phyloP scores from a whole-genome alignment of 2,797 vertebrate genomes.

The Parotocinclus haroldoi region DNA sequence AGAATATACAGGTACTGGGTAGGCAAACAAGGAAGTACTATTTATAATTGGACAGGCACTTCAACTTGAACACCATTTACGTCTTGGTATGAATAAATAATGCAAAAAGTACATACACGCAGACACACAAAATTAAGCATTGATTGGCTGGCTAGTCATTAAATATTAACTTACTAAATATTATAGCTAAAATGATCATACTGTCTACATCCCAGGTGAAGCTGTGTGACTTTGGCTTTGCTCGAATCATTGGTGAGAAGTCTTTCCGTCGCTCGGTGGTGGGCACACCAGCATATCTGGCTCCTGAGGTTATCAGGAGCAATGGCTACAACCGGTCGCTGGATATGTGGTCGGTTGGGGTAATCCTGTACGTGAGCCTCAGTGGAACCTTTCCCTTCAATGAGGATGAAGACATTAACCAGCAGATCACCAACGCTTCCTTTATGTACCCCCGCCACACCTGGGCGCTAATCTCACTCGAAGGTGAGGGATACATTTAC shows the following conservation, averaged over 20 bases:
- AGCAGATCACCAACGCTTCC: slow-evolving; percentile 75
- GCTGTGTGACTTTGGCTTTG: slow-evolving; percentile 77
- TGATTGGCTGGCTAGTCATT: too few relatives aligned
- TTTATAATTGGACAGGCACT: too few relatives aligned
- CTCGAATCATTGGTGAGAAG: slow-evolving; percentile 78
- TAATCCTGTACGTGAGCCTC: slow-evolving; percentile 74
- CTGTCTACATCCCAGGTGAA: slow-evolving; percentile 60
- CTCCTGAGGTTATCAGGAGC: slow-evolving; percentile 73
- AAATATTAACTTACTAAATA: too few relatives aligned
- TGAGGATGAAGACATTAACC: slow-evolving; percentile 74
- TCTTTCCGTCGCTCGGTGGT: slow-evolving; percentile 74
- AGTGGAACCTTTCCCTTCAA: slow-evolving; percentile 78
- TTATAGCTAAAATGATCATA: too few relatives aligned
- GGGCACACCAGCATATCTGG: slow-evolving; percentile 76
- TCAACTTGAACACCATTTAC: too few relatives aligned
- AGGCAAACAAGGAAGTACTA: too few relatives aligned
- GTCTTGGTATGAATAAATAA: too few relatives aligned
- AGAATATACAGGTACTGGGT: too few relatives aligned
- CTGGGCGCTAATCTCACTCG: slow-evolving; percentile 66
- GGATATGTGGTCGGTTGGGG: slow-evolving; percentile 78
- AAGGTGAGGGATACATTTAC: slow-evolving; percentile 29
- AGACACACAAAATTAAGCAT: too few relatives aligned
- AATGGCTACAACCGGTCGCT: slow-evolving; percentile 75
- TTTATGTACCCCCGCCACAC: slow-evolving; percentile 74
- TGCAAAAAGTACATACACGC: too few relatives aligned